These are phyloP conservation scores for Pristis pectinata DNA, from an alignment of 2,797 vertebrate species.

Conservation along the genomic window DNA sequence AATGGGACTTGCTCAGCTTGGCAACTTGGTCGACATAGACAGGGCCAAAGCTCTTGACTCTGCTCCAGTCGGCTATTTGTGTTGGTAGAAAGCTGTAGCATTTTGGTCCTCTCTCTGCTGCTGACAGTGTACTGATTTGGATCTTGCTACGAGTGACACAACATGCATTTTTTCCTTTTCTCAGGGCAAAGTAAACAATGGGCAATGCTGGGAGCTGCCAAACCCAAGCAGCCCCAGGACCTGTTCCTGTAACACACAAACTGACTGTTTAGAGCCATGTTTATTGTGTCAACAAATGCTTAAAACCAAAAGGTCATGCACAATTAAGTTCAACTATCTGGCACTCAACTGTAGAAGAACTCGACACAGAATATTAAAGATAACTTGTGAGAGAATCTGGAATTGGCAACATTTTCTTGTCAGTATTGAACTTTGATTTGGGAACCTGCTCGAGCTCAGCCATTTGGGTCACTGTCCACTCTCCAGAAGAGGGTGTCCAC, in stretches of 20 bases:
- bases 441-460: background rate
- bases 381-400: background rate
- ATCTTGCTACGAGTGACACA: background rate
- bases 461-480: background rate
- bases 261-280: background rate
- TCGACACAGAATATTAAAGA: background rate
- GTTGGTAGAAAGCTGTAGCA: no score
- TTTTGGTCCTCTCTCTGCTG: background rate
- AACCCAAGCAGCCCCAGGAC: background rate
- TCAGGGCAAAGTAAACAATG: background rate
- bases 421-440: background rate
- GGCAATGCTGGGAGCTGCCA: background rate
- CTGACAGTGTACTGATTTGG: background rate
- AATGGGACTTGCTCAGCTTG: no score
- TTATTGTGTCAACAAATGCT: slow-evolving; percentile 20
- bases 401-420: background rate
- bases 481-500: background rate
- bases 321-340: background rate
- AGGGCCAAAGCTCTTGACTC: no score
- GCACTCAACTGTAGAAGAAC: background rate
- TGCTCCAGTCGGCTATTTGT: background rate
- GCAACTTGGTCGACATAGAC: no score
- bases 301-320: background rate
- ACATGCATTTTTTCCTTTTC: no score
- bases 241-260: background rate